Base-by-base conservation (phyloP, 2,888 invertebrate species). In the Tachina grossa region DNA sequence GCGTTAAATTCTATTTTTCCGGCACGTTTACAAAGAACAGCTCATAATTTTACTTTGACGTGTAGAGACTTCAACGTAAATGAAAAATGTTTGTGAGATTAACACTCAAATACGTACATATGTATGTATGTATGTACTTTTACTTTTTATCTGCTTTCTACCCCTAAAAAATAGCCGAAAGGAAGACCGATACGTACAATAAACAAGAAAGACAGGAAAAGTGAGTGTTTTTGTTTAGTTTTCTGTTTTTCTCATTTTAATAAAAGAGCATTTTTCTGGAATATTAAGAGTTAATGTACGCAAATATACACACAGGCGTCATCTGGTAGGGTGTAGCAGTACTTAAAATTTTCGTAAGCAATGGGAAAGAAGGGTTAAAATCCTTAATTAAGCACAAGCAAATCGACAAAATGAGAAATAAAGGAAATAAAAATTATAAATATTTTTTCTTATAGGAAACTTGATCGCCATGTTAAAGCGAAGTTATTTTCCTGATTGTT, bases 301-400 rank as follows among this genome's bases (percentile, higher is more conserved):
- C 31, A 5, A 14, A 31, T 3, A 9, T 9, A 57, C 14, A 39
- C 22, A 39, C 31, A 16, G 31, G 74, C 66, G 74, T 57, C 80
- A 80, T 66, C 80, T 80, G 11, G 65, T 74, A 31, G 74, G 14
- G 39, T 43, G 57, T 80, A 80, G 80, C 19, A 8, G 19, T 16
- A 72, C 31, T 80, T 45, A 31, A 47, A 39, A 6, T 6, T 63
- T 43, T 14, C 41, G 8, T 57, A 31, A 5, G 10, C 6, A 11
- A 10, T 19, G 16, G 57, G 22, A 79, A 49, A 49, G 74, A 79
- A 49, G 57, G 74, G 69, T 71, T 51, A 55, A 41, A 74, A 74
- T n/a, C 49, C 31, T 51, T 16, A 80, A 80, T 66, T 59, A 71
- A n/a, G 16, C 14, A 14, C 14, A 45, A 63, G 13, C 22, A 59